These are phyloP conservation scores for Strix aluco DNA, from an alignment of 2,113 vertebrate genomes.

Conservation along the genomic window DNA sequence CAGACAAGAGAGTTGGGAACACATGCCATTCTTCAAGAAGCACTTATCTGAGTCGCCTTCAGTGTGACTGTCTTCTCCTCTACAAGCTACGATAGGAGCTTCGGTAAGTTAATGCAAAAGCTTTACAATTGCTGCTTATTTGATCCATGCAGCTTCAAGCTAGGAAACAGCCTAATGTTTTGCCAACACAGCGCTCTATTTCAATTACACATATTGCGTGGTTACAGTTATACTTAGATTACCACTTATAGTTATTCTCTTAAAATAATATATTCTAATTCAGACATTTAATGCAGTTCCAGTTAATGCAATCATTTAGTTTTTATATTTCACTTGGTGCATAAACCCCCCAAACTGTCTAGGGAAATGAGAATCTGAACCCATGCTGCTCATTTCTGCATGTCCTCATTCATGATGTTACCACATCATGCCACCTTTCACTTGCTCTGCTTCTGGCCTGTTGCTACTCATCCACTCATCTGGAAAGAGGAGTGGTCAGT, in stretches of 20 bases:
- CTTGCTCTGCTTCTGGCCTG: background rate
- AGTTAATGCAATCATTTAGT: background rate
- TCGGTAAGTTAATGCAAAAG: background rate
- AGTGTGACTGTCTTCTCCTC: background rate
- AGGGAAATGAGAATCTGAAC: background rate
- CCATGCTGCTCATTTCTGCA: background rate
- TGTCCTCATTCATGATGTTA: background rate
- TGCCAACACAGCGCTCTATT: slow-evolving; percentile 36
- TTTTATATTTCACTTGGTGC: slow-evolving; percentile 1
- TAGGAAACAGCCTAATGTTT: slow-evolving; percentile 35
- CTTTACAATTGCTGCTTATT: slow-evolving; percentile 3
- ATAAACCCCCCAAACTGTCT: background rate
- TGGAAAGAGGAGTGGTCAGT: background rate
- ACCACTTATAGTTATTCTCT: background rate
- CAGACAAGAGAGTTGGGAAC: background rate
- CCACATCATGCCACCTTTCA: background rate
- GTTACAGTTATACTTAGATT: slow-evolving; percentile 37
- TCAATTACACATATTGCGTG: slow-evolving; percentile 33
- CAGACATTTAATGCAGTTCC: slow-evolving; percentile 4
- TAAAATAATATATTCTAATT: slow-evolving; percentile 25
- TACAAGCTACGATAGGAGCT: background rate
- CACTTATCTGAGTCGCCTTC: background rate
- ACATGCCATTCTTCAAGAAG: background rate
- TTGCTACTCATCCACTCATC: background rate
- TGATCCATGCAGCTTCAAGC: background rate